Base-by-base conservation (phyloP, 2,888 invertebrate species). In the Theodoxus fluviatilis region DNA sequence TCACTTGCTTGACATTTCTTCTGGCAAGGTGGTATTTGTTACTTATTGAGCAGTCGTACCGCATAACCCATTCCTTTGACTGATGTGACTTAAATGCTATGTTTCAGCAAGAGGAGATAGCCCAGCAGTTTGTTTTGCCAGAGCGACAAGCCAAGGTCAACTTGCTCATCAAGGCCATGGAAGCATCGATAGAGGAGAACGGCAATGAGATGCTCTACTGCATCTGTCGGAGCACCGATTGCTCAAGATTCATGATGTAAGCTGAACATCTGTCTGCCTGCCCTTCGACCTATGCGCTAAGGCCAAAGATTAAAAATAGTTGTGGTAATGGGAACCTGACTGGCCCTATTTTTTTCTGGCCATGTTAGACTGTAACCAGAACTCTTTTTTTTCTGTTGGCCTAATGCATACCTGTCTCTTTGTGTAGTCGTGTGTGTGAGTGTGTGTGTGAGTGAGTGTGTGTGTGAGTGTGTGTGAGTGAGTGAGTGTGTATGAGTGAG, bases 181-280 rank as follows among this genome's bases (percentile, higher is more conserved):
- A 82, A 25, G 75, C 74, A 9, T 75, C 76, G 7, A 72, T 68
- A 22, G 76, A 74, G 12, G 70, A 69, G 18, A 74, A 74, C 33
- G 74, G 75, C 22, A 73, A 73, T 12, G 68, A 59, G 25, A 71
- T 72, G 15, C 55, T 73, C 28, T 98, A 98, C 86, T 98, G 98
- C 85, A 93, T 98, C 79, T 98, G 98, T 85, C 91, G 96, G 57
- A 94, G 95, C 7, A 94, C 95, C 0, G 97, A 98, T 85, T 94
- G 95, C 77, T 94, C 94, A 1, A 90, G 96, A 65, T 98, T 98
- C 88, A 98, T 98, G 98, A 98, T 98, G 94, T 94, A 88, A 90
- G 91, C 88, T 1, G 35, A 22, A 18, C 18, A 31, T 52, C 33
- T 9, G 18, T n/a, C 52, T 52, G 7, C 18, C 25, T 6, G 9